Evolutionary conservation across 2,797 vertebrate species (phyloP), one percentile per base, ranked within the genome.

Genomic region (Fratercula arctica): DNA sequence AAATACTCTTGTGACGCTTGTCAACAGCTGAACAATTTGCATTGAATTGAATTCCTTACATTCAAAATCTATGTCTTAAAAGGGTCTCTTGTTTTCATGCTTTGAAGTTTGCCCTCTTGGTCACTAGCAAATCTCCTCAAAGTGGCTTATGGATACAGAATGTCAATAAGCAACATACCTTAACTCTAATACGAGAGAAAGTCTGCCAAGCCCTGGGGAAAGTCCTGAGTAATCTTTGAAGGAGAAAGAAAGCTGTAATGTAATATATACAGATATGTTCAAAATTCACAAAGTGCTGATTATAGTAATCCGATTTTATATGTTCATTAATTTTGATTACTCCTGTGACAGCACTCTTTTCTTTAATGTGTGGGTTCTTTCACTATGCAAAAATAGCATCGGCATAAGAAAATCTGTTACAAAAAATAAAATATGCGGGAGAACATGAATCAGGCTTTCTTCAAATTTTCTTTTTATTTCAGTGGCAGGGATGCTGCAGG

Each of bases 401-500:
- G 61, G 48, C 19, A 31, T 57, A 63, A 76, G 46, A 46, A 92
- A 84, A 84, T 61, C 50, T 64, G 19, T 57, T 78, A 28, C 41
- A 66, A 69, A 72, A 76, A 79, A 41, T 31, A 17, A 59, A 16
- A 39, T 20, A n/a, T 50, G 5, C 21, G 61, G 13, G 59, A 16
- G 20, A 45, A 3, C 7, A 26, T 10, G 56, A 15, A 63, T 85
- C 28, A 88, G 37, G 29, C 54, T 64, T 54, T 45, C 19, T 76
- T 80, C 64, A 68, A 29, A 13, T 48, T 92, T 61, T 76, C 16
- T 77, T 97, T 90, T 90, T 4, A 18, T 97, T 98, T 76, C 87
- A 99, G 99, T 99, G 97, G 98, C 99, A 85, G 98, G 97, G 63
- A 98, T 99, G 98, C 96, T 99, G 84, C 99, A 99, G 96, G 98